Base-by-base conservation (phyloP, 2,888 invertebrate species). In the Conops quadrifasciatus region DNA sequence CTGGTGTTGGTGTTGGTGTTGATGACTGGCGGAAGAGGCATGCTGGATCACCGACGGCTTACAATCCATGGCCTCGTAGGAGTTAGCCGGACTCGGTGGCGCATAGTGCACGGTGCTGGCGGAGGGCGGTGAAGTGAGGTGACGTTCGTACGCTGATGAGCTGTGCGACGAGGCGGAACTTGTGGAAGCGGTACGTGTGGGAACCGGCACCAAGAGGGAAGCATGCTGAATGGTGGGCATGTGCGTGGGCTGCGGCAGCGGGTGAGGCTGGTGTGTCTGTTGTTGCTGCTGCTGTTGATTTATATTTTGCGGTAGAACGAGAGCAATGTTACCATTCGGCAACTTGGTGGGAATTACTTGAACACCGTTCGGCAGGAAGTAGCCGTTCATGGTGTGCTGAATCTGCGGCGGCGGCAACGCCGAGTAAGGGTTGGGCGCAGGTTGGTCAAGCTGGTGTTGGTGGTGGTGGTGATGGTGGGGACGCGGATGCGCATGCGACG, bases 281-380 rank as follows among this genome's bases (percentile, higher is more conserved):
- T 53, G 64, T 26, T 75, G 74, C 67, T 78, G 80, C 30, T 78
- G 93, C 89, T 1, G 93, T 67, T 85, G 63, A 49, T 88, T 88
- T 26, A 90, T 87, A 26, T 90, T 89, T 5, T 92, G 90, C 0
- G 94, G 94, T 70, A 94, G 82, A 0, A 95, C 91, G 21, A 94
- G 87, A 0, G 94, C 94, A 75, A 94, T 91, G 84, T 93, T 94
- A 0, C 94, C 94, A 80, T 94, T 94, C 28, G 94, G 90, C 21
- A 95, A 83, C 75, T 94, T 88, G 15, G 94, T 94, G 26, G 94
- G 94, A 16, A 94, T 92, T 67, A 95, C 87, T 74, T 93, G 93
- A 2, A 94, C 89, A 28, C 92, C 91, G 78, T 93, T 93, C 79
- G 89, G 89, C 77, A 90, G 85, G 78, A 90, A 90, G 74, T 90